A percentile compares a stretch with the other conserved stretches of the same genome.
These are phyloP conservation scores for Lucilia sericata DNA, from an alignment of 1,140 invertebrate genomes.

Conservation along the genomic window DNA sequence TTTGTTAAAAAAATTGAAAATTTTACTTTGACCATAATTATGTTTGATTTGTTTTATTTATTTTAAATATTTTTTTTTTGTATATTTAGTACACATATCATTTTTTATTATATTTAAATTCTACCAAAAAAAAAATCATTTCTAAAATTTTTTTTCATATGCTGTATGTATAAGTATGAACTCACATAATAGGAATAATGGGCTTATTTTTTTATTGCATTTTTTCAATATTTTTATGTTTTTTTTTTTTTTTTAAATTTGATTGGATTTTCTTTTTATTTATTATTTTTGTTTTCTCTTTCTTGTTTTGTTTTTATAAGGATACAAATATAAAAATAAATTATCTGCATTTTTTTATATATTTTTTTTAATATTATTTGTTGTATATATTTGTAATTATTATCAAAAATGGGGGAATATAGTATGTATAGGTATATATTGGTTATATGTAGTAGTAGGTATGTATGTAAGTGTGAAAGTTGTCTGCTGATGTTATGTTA, in stretches of 20 bases:
- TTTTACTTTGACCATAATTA: not conserved
- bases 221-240: not conserved
- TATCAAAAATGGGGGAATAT: not conserved
- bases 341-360: slow-evolving; percentile 23
- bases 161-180: slow-evolving; percentile 5
- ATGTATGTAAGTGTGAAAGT: too few relatives aligned
- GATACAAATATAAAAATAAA: slow-evolving; percentile 41
- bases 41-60: not conserved
- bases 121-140: not conserved
- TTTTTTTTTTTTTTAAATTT: not conserved
- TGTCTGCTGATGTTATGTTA: too few relatives aligned
- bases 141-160: not conserved
- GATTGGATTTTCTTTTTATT: not conserved
- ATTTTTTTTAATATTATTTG: not conserved
- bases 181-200: slow-evolving; percentile 22
- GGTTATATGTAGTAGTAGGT: too few relatives aligned
- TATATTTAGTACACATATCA: not conserved
- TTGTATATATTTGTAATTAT: not conserved
- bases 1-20: not conserved
- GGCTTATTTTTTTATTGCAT: not conserved
- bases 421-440: not conserved
- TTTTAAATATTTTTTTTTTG: not conserved
- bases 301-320: slow-evolving; percentile 23
- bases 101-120: not conserved
- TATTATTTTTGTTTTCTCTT: not conserved